Conservation (phyloP, 1,140 invertebrate species). For the Aleiodes sp. region DNA sequence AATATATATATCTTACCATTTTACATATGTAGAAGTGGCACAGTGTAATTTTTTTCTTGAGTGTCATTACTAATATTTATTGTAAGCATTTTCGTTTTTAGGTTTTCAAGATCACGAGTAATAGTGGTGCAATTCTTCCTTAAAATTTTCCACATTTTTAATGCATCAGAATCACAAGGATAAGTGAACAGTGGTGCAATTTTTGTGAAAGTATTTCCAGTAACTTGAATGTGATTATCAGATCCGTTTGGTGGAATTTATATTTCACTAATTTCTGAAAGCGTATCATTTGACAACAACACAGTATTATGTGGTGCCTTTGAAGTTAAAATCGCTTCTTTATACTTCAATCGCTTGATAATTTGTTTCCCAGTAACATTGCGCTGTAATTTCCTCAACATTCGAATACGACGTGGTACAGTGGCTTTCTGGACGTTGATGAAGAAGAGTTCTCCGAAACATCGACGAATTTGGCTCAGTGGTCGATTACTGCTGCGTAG, state of each 20-base stretch:
- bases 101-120: neutral
- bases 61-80: neutral
- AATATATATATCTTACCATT: no score
- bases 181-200: neutral
- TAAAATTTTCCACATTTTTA: neutral
- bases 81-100: constrained; percentile 13
- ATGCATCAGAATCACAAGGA: neutral
- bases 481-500: neutral
- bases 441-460: neutral
- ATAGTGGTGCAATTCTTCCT: neutral
- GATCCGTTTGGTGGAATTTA: neutral
- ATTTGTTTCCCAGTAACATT: neutral
- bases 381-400: neutral
- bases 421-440: neutral
- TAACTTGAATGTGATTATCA: neutral
- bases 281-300: neutral
- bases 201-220: neutral
- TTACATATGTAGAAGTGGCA: constrained; percentile 23
- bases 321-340: neutral
- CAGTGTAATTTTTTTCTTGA: constrained; percentile 12
- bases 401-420: neutral
- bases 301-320: constrained; percentile 18
- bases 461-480: neutral
- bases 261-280: constrained; percentile 3
- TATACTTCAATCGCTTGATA: constrained; percentile 1